These are phyloP conservation scores for Salticus scenicus DNA, from an alignment of 2,888 invertebrate species.

Conservation along the genomic window DNA sequence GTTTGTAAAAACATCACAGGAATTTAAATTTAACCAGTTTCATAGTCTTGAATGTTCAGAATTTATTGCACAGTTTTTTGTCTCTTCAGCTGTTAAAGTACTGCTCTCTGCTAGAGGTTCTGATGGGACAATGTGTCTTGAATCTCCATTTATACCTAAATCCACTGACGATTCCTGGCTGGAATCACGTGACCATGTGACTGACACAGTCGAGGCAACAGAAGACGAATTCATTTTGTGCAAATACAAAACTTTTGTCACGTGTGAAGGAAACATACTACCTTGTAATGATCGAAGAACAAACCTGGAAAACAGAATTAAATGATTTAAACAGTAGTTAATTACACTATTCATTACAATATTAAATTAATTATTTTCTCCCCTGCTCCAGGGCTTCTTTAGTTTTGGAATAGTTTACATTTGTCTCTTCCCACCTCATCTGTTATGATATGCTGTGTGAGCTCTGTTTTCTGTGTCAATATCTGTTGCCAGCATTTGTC, in stretches of 20 bases:
- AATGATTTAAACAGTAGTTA: too few species aligned
- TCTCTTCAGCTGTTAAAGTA: not conserved
- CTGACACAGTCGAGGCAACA: slow-evolving; percentile 58
- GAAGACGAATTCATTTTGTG: slow-evolving; percentile 61
- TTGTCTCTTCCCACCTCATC: too few species aligned
- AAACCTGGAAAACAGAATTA: too few species aligned
- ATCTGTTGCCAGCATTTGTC: too few species aligned
- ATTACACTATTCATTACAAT: too few species aligned
- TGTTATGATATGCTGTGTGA: too few species aligned
- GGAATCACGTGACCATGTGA: slow-evolving; percentile 63
- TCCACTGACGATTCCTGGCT: slow-evolving; percentile 59
- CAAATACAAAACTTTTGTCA: slow-evolving; percentile 82
- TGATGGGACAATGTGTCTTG: slow-evolving; percentile 79
- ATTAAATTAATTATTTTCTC: too few species aligned
- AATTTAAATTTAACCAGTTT: too few species aligned
- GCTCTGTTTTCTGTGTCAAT: too few species aligned
- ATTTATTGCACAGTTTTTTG: slow-evolving; percentile 31
- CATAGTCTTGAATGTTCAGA: slow-evolving; percentile 2
- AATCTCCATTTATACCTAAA: slow-evolving; percentile 26
- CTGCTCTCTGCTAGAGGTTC: slow-evolving; percentile 79
- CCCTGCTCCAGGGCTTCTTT: too few species aligned
- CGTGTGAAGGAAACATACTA: slow-evolving; percentile 84
- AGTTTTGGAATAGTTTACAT: too few species aligned
- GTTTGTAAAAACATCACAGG: too few species aligned
- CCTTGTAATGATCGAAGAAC: slow-evolving; percentile 83